Conservation (phyloP, 2,113 vertebrate genomes). For the Lanius ludovicianus region DNA sequence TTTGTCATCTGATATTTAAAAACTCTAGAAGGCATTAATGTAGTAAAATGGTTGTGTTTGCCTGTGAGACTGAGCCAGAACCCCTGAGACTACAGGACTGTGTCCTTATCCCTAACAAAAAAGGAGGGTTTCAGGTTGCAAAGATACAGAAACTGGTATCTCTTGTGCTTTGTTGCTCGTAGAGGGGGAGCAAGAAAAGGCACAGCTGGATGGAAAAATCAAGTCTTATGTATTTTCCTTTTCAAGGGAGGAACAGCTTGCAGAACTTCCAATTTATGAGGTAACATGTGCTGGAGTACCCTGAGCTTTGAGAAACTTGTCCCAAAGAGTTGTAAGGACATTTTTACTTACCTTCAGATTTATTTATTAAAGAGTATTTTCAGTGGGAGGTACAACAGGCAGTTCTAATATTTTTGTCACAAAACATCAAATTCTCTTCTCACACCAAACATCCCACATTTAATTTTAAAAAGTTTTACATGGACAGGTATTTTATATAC, state of each 20-base stretch:
- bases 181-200: not conserved
- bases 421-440: not conserved
- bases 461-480: not conserved
- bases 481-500: not conserved
- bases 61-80: not conserved
- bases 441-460: not conserved
- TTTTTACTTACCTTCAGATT: not conserved
- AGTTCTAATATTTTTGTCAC: not conserved
- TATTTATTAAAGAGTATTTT: not conserved
- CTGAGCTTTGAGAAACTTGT: not conserved
- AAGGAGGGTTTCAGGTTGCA: not conserved
- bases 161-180: not conserved
- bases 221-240: not conserved
- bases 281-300: not conserved
- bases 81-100: not conserved
- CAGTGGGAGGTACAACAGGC: not conserved
- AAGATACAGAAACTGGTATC: not conserved
- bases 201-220: not conserved
- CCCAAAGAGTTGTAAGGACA: fast-evolving
- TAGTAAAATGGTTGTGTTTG: not conserved
- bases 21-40: not conserved
- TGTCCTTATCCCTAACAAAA: not conserved
- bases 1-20: not conserved
- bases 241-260: not conserved
- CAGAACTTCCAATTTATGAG: not conserved